These are phyloP conservation scores for Drosophila flavopinicola DNA, from an alignment of 2,888 invertebrate genomes.

Conservation along the genomic window DNA sequence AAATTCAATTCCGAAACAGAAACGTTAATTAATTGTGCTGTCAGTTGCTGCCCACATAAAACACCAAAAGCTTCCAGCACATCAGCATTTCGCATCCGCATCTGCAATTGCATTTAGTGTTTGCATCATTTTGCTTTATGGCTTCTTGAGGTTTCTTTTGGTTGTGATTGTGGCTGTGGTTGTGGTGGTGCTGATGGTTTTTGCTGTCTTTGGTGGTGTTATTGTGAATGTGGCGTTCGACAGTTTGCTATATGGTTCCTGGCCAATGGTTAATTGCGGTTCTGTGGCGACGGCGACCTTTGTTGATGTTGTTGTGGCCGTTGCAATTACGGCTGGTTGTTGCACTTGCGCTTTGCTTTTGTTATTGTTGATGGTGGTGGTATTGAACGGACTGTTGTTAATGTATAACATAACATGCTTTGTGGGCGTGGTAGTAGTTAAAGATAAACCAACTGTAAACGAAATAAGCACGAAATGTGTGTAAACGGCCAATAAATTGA, in stretches of 20 bases:
- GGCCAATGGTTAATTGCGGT: constrained; percentile 43
- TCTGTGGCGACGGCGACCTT: constrained; percentile 53
- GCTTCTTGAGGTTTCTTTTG: constrained; percentile 52
- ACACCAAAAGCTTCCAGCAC: constrained; percentile 21
- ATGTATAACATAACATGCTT: constrained; percentile 89
- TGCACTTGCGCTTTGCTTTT: constrained; percentile 46
- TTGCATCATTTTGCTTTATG: constrained; percentile 25
- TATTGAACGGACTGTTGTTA: constrained; percentile 72
- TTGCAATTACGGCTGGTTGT: constrained; percentile 56
- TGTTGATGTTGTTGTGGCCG: constrained; percentile 55
- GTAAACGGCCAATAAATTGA: constrained; percentile 56
- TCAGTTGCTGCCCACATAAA: constrained; percentile 13
- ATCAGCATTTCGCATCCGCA: constrained; percentile 11
- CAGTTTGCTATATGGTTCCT: constrained; percentile 29
- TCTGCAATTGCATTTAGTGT: background rate
- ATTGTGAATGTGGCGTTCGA: constrained; percentile 35
- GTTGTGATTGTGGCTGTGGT: constrained; percentile 46
- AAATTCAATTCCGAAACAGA: constrained; percentile 36
- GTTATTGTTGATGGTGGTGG: constrained; percentile 36
- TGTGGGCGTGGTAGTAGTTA: constrained; percentile 87
- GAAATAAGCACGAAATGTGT: constrained; percentile 74
- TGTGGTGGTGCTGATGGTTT: constrained; percentile 34
- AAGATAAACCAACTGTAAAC: constrained; percentile 91
- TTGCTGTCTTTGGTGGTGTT: constrained; percentile 34
- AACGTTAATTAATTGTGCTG: constrained; percentile 18